Evolutionary conservation across 2,888 invertebrate genomes (phyloP).

Genomic region (Arge pagana): DNA sequence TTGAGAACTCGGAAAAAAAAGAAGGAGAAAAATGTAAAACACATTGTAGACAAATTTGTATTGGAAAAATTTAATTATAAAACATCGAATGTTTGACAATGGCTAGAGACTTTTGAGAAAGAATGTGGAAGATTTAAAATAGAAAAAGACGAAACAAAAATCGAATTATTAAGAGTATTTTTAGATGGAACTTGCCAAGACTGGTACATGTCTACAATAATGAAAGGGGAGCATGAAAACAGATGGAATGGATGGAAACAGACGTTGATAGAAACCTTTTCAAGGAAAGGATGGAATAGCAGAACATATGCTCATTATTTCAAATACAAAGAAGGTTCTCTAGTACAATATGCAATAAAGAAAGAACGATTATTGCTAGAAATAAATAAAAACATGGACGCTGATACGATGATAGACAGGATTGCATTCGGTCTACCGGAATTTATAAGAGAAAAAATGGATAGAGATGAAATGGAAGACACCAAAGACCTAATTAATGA

Average conservation of each 20-base stretch:
- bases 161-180: slow-evolving; percentile 15
- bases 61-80: slow-evolving; percentile 17
- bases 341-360: slow-evolving; percentile 20
- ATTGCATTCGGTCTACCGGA: slow-evolving; percentile 13
- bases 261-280: slow-evolving; percentile 21
- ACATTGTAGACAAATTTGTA: slow-evolving; percentile 15
- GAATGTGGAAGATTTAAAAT: slow-evolving; percentile 11
- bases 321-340: slow-evolving; percentile 13
- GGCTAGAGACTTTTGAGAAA: slow-evolving; percentile 16
- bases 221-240: not conserved
- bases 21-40: no score
- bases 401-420: slow-evolving; percentile 8
- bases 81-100: slow-evolving; percentile 16
- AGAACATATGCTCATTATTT: slow-evolving; percentile 19
- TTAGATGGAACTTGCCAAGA: slow-evolving; percentile 8
- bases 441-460: slow-evolving; percentile 10
- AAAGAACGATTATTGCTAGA: slow-evolving; percentile 20
- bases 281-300: slow-evolving; percentile 15
- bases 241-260: slow-evolving; percentile 20
- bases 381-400: slow-evolving; percentile 6
- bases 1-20: slow-evolving; percentile 21
- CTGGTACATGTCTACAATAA: not conserved
- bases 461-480: slow-evolving; percentile 5
- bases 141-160: slow-evolving; percentile 10
- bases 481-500: slow-evolving; percentile 12